Conservation (phyloP, 2,888 invertebrate species). For the Craniophora ligustri region DNA sequence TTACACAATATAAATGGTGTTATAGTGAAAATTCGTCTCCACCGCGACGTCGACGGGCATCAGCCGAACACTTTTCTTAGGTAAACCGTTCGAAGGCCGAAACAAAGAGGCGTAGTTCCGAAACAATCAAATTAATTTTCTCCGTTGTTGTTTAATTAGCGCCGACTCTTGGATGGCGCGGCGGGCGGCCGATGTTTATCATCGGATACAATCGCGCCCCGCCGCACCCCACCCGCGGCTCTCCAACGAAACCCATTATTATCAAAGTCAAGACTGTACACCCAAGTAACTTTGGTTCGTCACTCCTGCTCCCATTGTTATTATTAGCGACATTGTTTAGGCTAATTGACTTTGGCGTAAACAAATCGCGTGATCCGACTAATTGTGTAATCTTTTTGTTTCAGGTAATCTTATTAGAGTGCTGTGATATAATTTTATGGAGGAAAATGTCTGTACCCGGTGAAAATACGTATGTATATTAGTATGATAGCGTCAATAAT, state of each 20-base stretch:
- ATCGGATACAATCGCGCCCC: constrained; percentile 85
- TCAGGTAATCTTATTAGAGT: constrained; percentile 75
- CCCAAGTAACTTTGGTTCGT: constrained; percentile 85
- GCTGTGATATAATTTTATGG: constrained; percentile 54
- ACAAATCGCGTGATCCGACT: constrained; percentile 78
- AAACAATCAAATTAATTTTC: constrained; percentile 88
- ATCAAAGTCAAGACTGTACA: constrained; percentile 85
- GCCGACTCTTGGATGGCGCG: constrained; percentile 84
- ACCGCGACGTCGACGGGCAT: constrained; percentile 63
- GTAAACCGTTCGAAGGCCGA: constrained; percentile 78
- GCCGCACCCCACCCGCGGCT: constrained; percentile 61
- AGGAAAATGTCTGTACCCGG: constrained; percentile 50
- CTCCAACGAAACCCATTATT: constrained; percentile 84
- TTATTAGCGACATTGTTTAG: constrained; percentile 83
- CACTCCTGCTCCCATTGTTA: constrained; percentile 83
- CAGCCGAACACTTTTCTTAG: constrained; percentile 77
- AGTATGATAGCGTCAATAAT: constrained; percentile 26
- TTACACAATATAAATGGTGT: constrained; percentile 66
- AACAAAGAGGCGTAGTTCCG: constrained; percentile 85
- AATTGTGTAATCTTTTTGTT: constrained; percentile 83
- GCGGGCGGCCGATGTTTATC: constrained; percentile 87
- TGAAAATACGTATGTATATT: constrained; percentile 39
- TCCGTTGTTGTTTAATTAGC: constrained; percentile 88
- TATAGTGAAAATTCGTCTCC: constrained; percentile 62
- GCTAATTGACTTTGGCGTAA: constrained; percentile 79